These are phyloP conservation scores for Psix sp. DNA, from an alignment of 1,140 invertebrate genomes.

Conservation along the genomic window DNA sequence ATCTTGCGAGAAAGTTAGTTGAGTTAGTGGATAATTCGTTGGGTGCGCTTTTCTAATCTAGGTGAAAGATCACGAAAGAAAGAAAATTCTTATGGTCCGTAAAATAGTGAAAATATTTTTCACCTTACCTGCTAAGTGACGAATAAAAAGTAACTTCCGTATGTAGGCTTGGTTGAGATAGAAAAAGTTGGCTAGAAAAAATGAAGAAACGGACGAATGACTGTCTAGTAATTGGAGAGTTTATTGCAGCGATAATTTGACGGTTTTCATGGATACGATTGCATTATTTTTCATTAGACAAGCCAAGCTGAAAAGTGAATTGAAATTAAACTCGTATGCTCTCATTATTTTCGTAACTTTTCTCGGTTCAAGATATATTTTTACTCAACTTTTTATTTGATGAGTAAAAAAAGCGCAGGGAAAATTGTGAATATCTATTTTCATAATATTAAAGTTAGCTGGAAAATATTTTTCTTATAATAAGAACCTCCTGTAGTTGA, in stretches of 20 bases:
- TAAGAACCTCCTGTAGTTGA: too few relatives aligned
- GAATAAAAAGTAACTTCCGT: constrained; percentile 35
- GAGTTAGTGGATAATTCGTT: too few relatives aligned
- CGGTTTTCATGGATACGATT: constrained; percentile 56
- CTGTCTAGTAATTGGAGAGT: constrained; percentile 58
- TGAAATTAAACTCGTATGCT: constrained; percentile 57
- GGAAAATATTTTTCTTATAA: too few relatives aligned
- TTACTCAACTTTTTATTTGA: constrained; percentile 21
- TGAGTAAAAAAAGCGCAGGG: too few relatives aligned
- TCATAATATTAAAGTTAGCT: too few relatives aligned
- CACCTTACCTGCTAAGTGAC: constrained; percentile 25
- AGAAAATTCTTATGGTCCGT: too few relatives aligned
- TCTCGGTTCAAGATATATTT: constrained; percentile 32
- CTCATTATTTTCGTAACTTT: constrained; percentile 42
- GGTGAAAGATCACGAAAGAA: too few relatives aligned
- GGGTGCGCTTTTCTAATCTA: too few relatives aligned
- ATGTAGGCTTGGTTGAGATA: constrained; percentile 16
- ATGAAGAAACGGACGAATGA: constrained; percentile 50
- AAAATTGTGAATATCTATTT: too few relatives aligned
- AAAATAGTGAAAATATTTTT: too few relatives aligned
- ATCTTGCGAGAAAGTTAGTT: too few relatives aligned
- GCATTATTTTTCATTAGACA: constrained; percentile 61
- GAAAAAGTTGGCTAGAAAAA: constrained; percentile 47
- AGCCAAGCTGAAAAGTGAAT: constrained; percentile 30
- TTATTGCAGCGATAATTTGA: constrained; percentile 60